Evolutionary conservation across 2,888 invertebrate species (phyloP), one percentile per base, ranked within the genome.

Genomic region (Ornithoptera priamus): DNA sequence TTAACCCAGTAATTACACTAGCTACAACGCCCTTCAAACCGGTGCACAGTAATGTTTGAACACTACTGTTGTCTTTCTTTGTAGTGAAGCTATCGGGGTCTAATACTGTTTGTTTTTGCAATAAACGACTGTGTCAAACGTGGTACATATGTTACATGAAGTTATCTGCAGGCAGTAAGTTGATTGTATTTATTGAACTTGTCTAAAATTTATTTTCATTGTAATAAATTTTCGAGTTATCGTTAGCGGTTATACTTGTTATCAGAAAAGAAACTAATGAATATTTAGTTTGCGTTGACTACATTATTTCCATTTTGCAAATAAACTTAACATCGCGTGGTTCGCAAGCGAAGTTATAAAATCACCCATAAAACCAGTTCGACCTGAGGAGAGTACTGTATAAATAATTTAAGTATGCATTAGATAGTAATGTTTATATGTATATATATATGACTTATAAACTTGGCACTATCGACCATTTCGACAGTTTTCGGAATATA

Each of bases 351-450:
- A 60, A 12, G 66, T 7, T 50, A 46, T 61, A 61, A 67, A 67
- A 67, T 20, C 50, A 12, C 30, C 59, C 22, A 60, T 60, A 56
- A 64, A 58, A 65, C 53, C 58, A 58, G 58, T 24, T 65, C 22
- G 18, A 24, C 18, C 17, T 22, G n/a, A 65, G 22, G 58, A 58
- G 58, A 39, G 42, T 46, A n/a, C 50, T 12, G 20, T 57, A 24
- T 66, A 66, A 60, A 66, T 59, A 60, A 46, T 46, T 36, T 66
- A 30, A 46, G 42, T 60, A 20, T 60, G n/a, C n/a, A 60, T 60
- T 39, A 64, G 53, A 64, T 57, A n/a, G 53, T 4, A 57, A 46
- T 3, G 30, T 4, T 2, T 4, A 3, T 53, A 24, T 30, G 22
- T 64, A 36, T 6, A 65, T 20, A 57, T 22, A 65, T 20, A 57